Evolutionary conservation across 2,113 vertebrate species (phyloP).

Genomic region (Pluvialis apricaria): DNA sequence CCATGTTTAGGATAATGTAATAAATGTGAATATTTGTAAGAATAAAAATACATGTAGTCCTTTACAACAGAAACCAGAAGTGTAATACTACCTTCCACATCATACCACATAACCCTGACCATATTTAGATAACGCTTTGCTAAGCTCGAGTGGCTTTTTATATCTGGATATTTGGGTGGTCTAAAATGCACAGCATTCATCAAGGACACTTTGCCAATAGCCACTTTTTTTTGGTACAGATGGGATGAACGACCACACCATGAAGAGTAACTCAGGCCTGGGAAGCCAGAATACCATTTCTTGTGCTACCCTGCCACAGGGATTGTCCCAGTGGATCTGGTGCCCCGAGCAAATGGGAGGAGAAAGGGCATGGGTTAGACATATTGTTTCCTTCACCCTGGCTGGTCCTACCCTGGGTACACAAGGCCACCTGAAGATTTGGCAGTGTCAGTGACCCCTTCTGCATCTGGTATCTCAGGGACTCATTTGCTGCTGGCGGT

Average conservation of each 20-base stretch:
- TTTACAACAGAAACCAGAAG: background rate
- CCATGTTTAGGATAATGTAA: background rate
- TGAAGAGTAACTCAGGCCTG: background rate
- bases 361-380: background rate
- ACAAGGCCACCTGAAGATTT: background rate
- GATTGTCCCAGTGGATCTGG: background rate
- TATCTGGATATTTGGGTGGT: background rate
- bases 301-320: background rate
- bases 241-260: background rate
- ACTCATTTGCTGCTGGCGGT: background rate
- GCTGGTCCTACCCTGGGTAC: background rate
- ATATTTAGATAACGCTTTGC: background rate
- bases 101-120: background rate
- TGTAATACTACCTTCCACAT: background rate
- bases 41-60: background rate
- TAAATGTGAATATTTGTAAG: background rate
- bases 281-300: background rate
- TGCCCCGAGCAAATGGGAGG: background rate
- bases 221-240: background rate
- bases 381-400: background rate
- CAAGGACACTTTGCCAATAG: background rate
- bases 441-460: background rate
- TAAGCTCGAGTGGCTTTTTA: background rate
- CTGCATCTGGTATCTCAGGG: background rate
- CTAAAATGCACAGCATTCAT: background rate